Evolutionary conservation across 2,888 invertebrate genomes (phyloP), one percentile per base, ranked within the genome.

Genomic region (Ichneumon xanthorius): DNA sequence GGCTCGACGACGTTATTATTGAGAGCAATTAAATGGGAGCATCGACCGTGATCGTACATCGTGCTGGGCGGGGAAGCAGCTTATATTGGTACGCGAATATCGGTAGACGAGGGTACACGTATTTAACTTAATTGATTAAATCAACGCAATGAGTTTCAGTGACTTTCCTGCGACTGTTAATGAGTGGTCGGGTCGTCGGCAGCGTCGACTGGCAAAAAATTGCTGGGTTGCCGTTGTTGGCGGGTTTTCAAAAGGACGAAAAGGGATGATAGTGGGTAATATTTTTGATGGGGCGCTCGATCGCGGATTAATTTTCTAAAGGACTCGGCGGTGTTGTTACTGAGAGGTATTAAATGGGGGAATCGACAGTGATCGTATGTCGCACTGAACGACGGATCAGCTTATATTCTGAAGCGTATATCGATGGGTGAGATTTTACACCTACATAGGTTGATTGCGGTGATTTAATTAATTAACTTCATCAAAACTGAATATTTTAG

Each of bases 1-100:
- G 30, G 26, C 58, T 58, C 26, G 58, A 11, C 58, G 58, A 58
- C 26, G 58, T 58, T 26, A 26, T 58, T 58, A 58, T 58, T 58
- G 58, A 26, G 26, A 58, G 58, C 58, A 58, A 58, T 58, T 58
- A 58, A 58, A 58, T 26, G 58, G 58, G 26, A 4, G 58, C 58
- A 58, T 26, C 58, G 58, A 58, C 22, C 58, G 58, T 22, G 58
- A 58, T 58, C 22, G 22, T 22, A 26, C 14, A 58, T 58, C 26
- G 22, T 1, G 4, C 58, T 26, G 58, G 26, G 26, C 26, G 58
- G 26, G 22, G 14, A 26, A 2, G 26, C 58, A 11, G 26, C 9
- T 22, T 14, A 14, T 26, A 4, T 22, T 26, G 4, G 11, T 5
- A 58, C 14, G 26, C 14, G 14, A 26, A 26, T 58, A 58, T 58